These are phyloP conservation scores for Conger conger DNA, from an alignment of 2,113 vertebrate species.

Conservation along the genomic window DNA sequence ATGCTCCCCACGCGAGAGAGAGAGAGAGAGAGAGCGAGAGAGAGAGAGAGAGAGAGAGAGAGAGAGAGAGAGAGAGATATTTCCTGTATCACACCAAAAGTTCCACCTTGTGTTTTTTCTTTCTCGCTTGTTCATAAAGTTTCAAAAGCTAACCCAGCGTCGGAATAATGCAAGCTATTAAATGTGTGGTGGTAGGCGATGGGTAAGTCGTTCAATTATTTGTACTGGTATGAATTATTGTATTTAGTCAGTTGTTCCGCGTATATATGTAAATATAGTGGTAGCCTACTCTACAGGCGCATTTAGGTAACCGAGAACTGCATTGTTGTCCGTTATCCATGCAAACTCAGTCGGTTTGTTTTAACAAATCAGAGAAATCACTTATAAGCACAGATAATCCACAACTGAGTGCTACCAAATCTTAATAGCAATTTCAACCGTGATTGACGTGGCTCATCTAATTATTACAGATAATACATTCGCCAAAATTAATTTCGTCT, in stretches of 20 bases:
- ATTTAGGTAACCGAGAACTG: not conserved
- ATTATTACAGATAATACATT: not conserved
- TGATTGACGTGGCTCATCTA: not conserved
- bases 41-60: slow-evolving; percentile 8
- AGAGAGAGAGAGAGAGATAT: slow-evolving; percentile 8
- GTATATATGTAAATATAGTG: not conserved
- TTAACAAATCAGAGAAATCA: not conserved
- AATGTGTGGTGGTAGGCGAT: slow-evolving; percentile 58
- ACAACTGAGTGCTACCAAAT: not conserved
- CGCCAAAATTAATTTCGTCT: not conserved
- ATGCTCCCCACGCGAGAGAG: not conserved
- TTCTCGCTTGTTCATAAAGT: not conserved
- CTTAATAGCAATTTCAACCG: not conserved
- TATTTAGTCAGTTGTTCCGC: not conserved
- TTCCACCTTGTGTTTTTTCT: slow-evolving; percentile 23
- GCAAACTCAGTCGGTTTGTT: not conserved
- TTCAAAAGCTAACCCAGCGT: slow-evolving; percentile 1
- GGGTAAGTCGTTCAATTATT: slow-evolving; percentile 43
- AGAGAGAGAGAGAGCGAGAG: not conserved
- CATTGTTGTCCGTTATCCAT: not conserved
- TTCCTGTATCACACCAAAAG: slow-evolving; percentile 42
- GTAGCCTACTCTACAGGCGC: not conserved
- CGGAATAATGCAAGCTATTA: slow-evolving; percentile 54
- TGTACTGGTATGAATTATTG: not conserved
- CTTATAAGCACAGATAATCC: not conserved